A percentile compares a stretch with the other conserved stretches of the same genome.
Evolutionary conservation across 2,888 invertebrate species (phyloP).

Genomic region (Candidula unifasciata): DNA sequence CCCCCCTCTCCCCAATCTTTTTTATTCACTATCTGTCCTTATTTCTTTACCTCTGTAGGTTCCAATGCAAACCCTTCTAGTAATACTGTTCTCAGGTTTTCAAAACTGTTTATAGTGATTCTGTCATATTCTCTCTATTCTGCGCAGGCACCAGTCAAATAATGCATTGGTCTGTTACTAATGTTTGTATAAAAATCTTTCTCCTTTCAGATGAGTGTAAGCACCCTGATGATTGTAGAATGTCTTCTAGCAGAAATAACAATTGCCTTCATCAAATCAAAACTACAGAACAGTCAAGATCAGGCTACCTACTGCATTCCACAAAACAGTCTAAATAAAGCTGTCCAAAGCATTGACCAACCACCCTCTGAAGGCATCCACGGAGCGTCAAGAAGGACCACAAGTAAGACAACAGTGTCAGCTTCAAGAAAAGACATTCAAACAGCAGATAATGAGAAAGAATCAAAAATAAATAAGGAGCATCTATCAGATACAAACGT

Average conservation of each 20-base stretch:
- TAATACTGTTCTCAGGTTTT: too few relatives aligned
- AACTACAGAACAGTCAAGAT: background rate
- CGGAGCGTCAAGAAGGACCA: background rate
- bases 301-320: too few relatives aligned
- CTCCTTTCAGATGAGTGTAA: conserved; percentile 65
- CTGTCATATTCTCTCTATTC: too few relatives aligned
- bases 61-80: too few relatives aligned
- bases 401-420: background rate
- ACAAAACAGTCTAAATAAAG: background rate
- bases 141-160: too few relatives aligned
- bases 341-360: background rate
- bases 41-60: too few relatives aligned
- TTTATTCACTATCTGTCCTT: too few relatives aligned
- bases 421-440: background rate
- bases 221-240: conserved; percentile 59
- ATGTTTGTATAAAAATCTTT: background rate
- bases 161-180: too few relatives aligned
- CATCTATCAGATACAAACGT: background rate
- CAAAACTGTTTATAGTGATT: too few relatives aligned
- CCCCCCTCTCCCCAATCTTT: too few relatives aligned
- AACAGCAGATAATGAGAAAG: background rate
- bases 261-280: conserved; percentile 44
- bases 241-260: conserved; percentile 65
- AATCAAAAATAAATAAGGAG: background rate
- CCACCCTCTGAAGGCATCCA: background rate